These are phyloP conservation scores for Zophobas morio DNA, from an alignment of 1,140 invertebrate genomes.

Conservation along the genomic window DNA sequence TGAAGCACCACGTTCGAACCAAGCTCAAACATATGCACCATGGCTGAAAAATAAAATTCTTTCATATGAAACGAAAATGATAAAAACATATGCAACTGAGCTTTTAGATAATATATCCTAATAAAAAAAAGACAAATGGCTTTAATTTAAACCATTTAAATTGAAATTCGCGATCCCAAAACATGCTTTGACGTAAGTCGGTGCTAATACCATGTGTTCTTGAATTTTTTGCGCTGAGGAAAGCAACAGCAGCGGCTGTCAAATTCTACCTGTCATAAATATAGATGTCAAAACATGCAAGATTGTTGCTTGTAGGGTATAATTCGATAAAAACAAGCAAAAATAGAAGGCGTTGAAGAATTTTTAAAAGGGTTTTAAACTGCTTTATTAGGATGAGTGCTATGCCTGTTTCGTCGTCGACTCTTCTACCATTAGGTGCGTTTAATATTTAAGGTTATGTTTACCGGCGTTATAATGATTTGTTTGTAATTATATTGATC, in stretches of 20 bases:
- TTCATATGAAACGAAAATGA: too few species aligned
- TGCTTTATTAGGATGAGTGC: constrained; percentile 59
- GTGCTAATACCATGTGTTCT: not conserved
- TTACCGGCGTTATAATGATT: constrained; percentile 9
- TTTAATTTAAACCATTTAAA: too few species aligned
- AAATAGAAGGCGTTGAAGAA: too few species aligned
- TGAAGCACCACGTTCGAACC: not conserved
- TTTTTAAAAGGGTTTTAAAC: not conserved
- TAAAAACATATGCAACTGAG: too few species aligned
- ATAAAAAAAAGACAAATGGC: too few species aligned
- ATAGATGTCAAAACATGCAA: not conserved
- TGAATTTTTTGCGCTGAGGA: not conserved
- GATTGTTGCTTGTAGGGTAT: not conserved
- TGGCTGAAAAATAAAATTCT: not conserved
- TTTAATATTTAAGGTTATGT: constrained; percentile 40
- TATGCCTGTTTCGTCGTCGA: constrained; percentile 64
- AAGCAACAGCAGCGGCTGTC: not conserved
- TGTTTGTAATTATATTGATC: constrained; percentile 44
- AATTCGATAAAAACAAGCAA: too few species aligned
- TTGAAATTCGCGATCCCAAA: too few species aligned
- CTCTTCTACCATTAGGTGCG: constrained; percentile 64
- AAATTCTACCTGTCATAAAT: not conserved
- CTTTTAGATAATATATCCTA: too few species aligned
- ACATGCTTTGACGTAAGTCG: not conserved
- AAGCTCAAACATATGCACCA: constrained; percentile 1